A percentile compares a stretch with the other conserved stretches of the same genome.
These are phyloP conservation scores for Stichodactyla helianthus DNA, from an alignment of 64 coral and sea anemone species.

Conservation along the genomic window DNA sequence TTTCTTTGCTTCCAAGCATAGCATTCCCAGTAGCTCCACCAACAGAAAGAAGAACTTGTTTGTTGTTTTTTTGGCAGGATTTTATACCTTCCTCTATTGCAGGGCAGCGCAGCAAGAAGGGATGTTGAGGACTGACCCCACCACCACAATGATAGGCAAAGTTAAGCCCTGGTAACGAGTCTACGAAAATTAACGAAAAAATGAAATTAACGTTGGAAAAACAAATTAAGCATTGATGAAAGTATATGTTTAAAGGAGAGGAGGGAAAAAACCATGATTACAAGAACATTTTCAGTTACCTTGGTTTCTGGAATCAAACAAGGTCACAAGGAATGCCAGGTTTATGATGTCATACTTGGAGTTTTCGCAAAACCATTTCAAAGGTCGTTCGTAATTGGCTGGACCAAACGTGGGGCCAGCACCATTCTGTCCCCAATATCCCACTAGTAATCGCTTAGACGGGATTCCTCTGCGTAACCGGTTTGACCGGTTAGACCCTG, in stretches of 20 bases:
- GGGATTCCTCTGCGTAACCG: neutral
- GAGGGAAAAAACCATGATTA: neutral
- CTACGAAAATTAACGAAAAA: neutral
- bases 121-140: neutral
- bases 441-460: constrained; percentile 22
- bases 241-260: neutral
- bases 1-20: neutral
- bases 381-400: constrained; percentile 34
- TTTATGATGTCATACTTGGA: constrained; percentile 50
- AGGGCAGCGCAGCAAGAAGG: constrained; percentile 29
- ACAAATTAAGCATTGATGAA: neutral
- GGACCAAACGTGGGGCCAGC: constrained; percentile 20
- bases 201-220: neutral
- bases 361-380: constrained; percentile 34
- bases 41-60: constrained; percentile 45
- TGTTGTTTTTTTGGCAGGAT: constrained; percentile 42
- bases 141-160: constrained; percentile 57
- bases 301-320: neutral
- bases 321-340: constrained; percentile 33
- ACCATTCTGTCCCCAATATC: constrained; percentile 61
- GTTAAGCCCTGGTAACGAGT: constrained; percentile 40
- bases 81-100: constrained; percentile 39
- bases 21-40: constrained; percentile 35
- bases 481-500: neutral
- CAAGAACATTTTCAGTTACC: neutral